Conservation (phyloP, 2,797 vertebrate genomes). For the Oryzias sinensis region DNA sequence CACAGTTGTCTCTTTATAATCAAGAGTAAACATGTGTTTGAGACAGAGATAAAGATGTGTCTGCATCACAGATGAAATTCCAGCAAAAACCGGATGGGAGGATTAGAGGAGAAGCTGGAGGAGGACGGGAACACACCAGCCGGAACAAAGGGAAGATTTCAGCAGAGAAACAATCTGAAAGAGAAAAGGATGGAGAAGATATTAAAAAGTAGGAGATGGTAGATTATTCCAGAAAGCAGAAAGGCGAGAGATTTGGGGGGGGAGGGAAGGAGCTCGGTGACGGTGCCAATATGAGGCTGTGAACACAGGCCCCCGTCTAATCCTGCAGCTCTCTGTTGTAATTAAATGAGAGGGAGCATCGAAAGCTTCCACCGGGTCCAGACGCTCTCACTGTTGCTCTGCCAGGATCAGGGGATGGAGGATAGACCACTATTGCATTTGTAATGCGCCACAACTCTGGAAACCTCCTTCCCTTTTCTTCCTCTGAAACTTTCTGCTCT, state of each 20-base stretch:
- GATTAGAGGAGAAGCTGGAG: slow-evolving; percentile 64
- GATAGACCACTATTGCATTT: slow-evolving; percentile 85
- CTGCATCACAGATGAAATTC: slow-evolving; percentile 74
- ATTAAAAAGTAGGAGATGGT: slow-evolving; percentile 67
- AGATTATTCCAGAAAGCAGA: slow-evolving; percentile 69
- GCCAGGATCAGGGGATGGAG: slow-evolving; percentile 80
- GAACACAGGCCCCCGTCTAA: slow-evolving; percentile 82
- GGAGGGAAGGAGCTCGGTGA: slow-evolving; percentile 50
- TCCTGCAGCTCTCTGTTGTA: slow-evolving; percentile 79
- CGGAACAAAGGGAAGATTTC: slow-evolving; percentile 67
- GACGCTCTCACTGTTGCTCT: slow-evolving; percentile 81
- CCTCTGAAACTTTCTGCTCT: slow-evolving; percentile 58
- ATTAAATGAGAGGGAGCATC: slow-evolving; percentile 76
- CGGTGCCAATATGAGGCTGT: slow-evolving; percentile 75
- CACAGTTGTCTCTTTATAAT: slow-evolving; percentile 78
- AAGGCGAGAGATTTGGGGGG: slow-evolving; percentile 62
- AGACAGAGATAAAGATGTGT: slow-evolving; percentile 78
- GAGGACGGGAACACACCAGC: slow-evolving; percentile 60
- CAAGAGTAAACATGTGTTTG: slow-evolving; percentile 78
- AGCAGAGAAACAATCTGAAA: slow-evolving; percentile 69
- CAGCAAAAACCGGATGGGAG: slow-evolving; percentile 73
- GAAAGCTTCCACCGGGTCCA: slow-evolving; percentile 75
- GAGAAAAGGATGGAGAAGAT: slow-evolving; percentile 60
- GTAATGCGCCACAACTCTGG: slow-evolving; percentile 82
- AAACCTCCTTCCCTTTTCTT: slow-evolving; percentile 68